Base-by-base conservation (phyloP, 2,797 vertebrate genomes). In the Muraenolepis orangiensis region DNA sequence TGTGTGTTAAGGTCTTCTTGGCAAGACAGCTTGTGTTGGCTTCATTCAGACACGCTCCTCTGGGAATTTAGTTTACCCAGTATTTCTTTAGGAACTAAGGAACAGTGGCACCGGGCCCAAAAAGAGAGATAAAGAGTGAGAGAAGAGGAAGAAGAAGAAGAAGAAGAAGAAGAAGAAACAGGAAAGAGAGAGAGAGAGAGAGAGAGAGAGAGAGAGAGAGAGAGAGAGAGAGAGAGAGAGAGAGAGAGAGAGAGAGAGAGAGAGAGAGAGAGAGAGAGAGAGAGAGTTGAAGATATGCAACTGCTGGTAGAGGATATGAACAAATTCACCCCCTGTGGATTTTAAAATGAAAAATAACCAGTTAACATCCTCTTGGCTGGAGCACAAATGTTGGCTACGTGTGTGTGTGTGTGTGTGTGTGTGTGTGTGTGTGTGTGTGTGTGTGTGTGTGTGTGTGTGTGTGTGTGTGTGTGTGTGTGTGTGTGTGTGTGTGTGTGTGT, bases 251-350 rank as follows among this genome's bases (percentile, higher is more conserved):
- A 77, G 72, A 74, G 74, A 23, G 72, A 86, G 82, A 71, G 0
- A 0, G 31, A 34, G 75, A 75, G 80, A 83, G 84, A 87, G 85
- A 23, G 77, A 76, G 72, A 76, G 76, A 76, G 83, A 79, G 31
- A 0, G 82, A 84, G 86, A 87, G 75, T 75, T 84, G 76, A 80
- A 77, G 78, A 77, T 77, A 85, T 76, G 85, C 77, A 88, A 87
- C 85, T 80, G 81, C 76, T 91, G 89, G 87, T 82, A 71, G 81
- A 81, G 87, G 90, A 91, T 91, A 83, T 90, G 82, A 91, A 87
- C 86, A 80, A 87, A 88, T 89, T 87, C 74, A 79, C 77, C 77
- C 81, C 78, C 78, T 76, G 42, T 84, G 79, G 82, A 84, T 90
- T 89, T 87, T 81, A 77, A 87, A 80, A 86, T 87, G 76, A 90